Percentiles rank a stretch among this genome's conserved stretches.
phyloP scores from a whole-genome alignment of 1,140 invertebrate species.

The Pseudomyrmex flavicornis region DNA sequence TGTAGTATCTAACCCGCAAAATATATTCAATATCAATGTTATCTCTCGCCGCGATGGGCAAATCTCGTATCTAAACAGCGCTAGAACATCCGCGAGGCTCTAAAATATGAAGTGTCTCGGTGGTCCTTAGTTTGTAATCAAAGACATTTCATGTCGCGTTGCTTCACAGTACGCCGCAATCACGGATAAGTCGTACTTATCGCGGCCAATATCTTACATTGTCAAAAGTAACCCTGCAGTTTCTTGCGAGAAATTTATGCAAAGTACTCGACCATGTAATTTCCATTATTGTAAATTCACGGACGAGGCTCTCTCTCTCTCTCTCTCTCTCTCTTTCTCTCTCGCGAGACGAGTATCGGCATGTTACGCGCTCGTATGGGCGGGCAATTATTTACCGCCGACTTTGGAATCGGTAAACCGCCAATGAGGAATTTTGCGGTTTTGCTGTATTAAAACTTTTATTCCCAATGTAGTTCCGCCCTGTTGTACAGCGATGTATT shows the following conservation, averaged over 20 bases:
- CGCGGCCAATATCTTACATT: slow-evolving; percentile 61
- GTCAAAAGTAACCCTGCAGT: slow-evolving; percentile 48
- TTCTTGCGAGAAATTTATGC: slow-evolving; percentile 47
- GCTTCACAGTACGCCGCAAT: slow-evolving; percentile 51
- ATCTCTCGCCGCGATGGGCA: slow-evolving; percentile 65
- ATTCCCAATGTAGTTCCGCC: not conserved
- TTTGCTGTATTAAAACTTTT: slow-evolving; percentile 43
- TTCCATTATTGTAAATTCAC: slow-evolving; percentile 62
- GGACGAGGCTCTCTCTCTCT: not conserved
- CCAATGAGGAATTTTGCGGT: slow-evolving; percentile 49
- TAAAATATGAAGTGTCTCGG: slow-evolving; percentile 74
- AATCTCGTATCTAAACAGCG: slow-evolving; percentile 71
- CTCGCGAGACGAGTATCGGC: slow-evolving; percentile 46
- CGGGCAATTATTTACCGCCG: slow-evolving; percentile 49
- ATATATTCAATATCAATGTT: slow-evolving; percentile 70
- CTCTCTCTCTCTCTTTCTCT: not conserved
- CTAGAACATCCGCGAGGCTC: slow-evolving; percentile 56
- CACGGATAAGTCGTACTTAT: slow-evolving; percentile 62
- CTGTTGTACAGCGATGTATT: not conserved
- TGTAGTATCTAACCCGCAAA: slow-evolving; percentile 69
- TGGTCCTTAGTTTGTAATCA: slow-evolving; percentile 70
- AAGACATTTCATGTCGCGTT: slow-evolving; percentile 59
- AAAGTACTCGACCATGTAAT: slow-evolving; percentile 61
- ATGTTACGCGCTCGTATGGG: slow-evolving; percentile 52
- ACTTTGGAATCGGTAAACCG: slow-evolving; percentile 48